These are phyloP conservation scores for Danio tinwini DNA, from an alignment of 2,797 vertebrate genomes.

Conservation along the genomic window DNA sequence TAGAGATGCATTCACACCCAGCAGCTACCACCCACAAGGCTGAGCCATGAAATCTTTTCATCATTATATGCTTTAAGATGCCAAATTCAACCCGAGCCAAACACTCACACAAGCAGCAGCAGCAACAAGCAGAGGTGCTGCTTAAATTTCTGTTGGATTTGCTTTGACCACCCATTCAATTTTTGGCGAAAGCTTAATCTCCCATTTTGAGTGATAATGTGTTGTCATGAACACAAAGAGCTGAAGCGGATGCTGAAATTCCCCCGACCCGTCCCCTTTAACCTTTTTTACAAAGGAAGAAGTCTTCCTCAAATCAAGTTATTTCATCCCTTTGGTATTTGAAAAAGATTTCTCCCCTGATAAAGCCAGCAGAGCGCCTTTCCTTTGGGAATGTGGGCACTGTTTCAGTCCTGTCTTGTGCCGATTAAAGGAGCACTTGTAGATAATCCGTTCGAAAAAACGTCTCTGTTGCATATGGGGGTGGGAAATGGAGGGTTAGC, in stretches of 20 bases:
- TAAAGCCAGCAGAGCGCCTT: constrained; percentile 76
- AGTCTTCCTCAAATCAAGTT: constrained; percentile 38
- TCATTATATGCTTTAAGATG: constrained; percentile 52
- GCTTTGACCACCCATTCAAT: constrained; percentile 44
- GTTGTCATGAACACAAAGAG: constrained; percentile 22
- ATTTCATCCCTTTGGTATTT: constrained; percentile 58
- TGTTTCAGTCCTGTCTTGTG: constrained; percentile 68
- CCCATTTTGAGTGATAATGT: constrained; percentile 31
- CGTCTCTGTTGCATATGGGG: constrained; percentile 64
- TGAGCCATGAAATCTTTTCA: constrained; percentile 55
- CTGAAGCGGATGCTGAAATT: constrained; percentile 1
- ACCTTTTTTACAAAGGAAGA: constrained; percentile 19
- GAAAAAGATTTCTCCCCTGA: constrained; percentile 76
- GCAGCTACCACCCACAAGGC: constrained; percentile 60
- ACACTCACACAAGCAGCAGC: constrained; percentile 44
- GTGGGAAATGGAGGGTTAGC: constrained; percentile 33
- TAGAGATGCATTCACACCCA: constrained; percentile 56
- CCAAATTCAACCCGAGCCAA: constrained; percentile 48
- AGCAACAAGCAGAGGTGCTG: constrained; percentile 33
- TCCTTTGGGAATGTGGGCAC: constrained; percentile 77
- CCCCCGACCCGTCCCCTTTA: not conserved
- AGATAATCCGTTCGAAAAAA: constrained; percentile 75
- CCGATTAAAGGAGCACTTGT: constrained; percentile 82
- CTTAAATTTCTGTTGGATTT: constrained; percentile 51
- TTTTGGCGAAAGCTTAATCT: constrained; percentile 40